Evolutionary conservation across 2,797 vertebrate genomes (phyloP), one percentile per base, ranked within the genome.

Genomic region (Thamnophis elegans): DNA sequence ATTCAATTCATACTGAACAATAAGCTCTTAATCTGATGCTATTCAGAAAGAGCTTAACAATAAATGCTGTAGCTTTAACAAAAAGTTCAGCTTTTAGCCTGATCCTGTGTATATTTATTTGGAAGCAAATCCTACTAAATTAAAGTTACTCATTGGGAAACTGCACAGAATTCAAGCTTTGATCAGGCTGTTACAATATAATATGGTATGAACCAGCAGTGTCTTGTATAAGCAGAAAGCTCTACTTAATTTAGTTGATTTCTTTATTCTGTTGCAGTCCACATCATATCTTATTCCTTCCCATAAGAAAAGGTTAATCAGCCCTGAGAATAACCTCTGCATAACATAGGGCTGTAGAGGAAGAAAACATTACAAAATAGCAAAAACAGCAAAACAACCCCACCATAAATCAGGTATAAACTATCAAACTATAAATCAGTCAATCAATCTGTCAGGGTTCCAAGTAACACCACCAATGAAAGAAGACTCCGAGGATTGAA

Each of bases 31-130:
- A 93, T 93, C 96, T 96, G 95, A 91, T 87, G 92, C 94, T 95
- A 97, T 96, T 95, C 95, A 96, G 95, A 68, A 85, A 94, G 56
- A 90, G 92, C 94, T 96, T 96, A 94, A 93, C 95, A 93, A 89
- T 91, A 95, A 95, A 95, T 58, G 95, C 87, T 58, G 86, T 92
- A 82, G 95, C 85, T 36, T 82, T 55, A 85, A 54, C 78, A 47
- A 53, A 59, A 22, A 92, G 36, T n/a, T 28, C 88, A 59, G 26
- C 28, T 54, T 89, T 85, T 58, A 54, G 25, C 60, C 65, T 59
- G 55, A 93, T 78, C 9, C 32, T 60, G 42, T 88, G 51, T 8
- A 54, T 87, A 28, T 87, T 73, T 90, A 47, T 87, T 86, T 90
- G 58, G 55, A 92, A 90, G 60, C 59, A 92, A 62, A 42, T 65